phyloP scores from a whole-genome alignment of 2,797 vertebrate species.

The Bucorvus abyssinicus region DNA sequence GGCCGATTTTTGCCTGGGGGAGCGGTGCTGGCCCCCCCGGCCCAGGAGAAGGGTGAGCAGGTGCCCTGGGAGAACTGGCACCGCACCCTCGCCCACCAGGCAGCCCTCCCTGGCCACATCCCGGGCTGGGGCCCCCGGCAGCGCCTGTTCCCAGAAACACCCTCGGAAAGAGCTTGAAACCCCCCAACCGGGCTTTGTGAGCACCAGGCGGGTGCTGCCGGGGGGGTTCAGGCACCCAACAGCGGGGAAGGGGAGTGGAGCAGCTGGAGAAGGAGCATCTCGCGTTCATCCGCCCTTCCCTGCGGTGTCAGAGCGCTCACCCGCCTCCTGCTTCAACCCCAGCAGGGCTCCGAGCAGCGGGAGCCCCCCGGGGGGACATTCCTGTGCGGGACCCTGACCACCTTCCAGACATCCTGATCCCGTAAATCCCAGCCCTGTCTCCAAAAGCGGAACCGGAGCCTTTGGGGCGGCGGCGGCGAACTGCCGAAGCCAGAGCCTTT shows the following conservation, averaged over 20 bases:
- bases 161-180: too few relatives aligned
- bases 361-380: neutral
- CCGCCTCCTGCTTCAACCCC: neutral
- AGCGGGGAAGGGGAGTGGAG: fast-evolving
- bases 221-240: fast-evolving
- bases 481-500: too few relatives aligned
- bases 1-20: neutral
- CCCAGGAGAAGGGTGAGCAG: neutral
- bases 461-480: too few relatives aligned
- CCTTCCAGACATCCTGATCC: neutral
- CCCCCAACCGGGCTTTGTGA: fast-evolving
- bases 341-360: neutral
- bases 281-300: too few relatives aligned
- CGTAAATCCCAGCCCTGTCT: neutral
- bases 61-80: too few relatives aligned
- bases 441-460: neutral
- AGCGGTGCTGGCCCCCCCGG: neutral
- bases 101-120: too few relatives aligned
- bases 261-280: too few relatives aligned
- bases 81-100: fast-evolving
- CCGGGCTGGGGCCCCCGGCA: neutral
- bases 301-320: too few relatives aligned
- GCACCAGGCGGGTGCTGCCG: fast-evolving
- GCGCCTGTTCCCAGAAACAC: neutral
- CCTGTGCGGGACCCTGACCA: neutral